Conservation (phyloP, 2,113 vertebrate genomes). For the Lepisosteus osseus region DNA sequence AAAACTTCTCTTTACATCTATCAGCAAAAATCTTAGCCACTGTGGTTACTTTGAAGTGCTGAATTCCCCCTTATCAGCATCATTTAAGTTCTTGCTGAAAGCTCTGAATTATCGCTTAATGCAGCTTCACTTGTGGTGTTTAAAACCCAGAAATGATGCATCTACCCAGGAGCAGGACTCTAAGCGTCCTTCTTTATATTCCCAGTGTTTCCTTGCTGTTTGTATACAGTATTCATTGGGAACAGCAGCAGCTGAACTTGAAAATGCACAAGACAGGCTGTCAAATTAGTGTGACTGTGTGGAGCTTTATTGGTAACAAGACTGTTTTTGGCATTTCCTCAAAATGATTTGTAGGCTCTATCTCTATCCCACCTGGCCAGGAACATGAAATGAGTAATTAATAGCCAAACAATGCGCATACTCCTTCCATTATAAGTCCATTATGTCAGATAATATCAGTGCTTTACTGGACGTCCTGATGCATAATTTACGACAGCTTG, state of each 20-base stretch:
- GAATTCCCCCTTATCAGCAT: conserved; percentile 31
- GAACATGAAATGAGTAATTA: conserved; percentile 78
- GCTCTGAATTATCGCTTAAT: conserved; percentile 29
- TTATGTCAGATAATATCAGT: conserved; percentile 83
- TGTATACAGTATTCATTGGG: background rate
- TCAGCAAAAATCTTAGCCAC: conserved; percentile 38
- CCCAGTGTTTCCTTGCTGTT: background rate
- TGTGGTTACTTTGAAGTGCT: conserved; percentile 32
- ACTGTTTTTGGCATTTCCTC: conserved; percentile 66
- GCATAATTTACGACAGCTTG: conserved; percentile 71
- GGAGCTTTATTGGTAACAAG: conserved; percentile 63
- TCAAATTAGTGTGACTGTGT: conserved; percentile 67
- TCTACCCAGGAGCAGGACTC: conserved; percentile 26
- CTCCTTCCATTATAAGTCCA: conserved; percentile 82
- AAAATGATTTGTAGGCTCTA: conserved; percentile 70
- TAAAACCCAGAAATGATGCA: conserved; percentile 25
- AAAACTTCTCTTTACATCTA: conserved; percentile 45
- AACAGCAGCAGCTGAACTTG: background rate
- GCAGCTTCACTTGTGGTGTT: conserved; percentile 30
- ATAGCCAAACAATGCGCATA: conserved; percentile 81
- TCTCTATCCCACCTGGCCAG: conserved; percentile 73
- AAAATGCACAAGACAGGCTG: conserved; percentile 69
- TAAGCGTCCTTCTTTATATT: conserved; percentile 5
- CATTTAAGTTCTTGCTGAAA: conserved; percentile 31
- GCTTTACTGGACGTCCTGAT: conserved; percentile 76